Base-by-base conservation (phyloP, 2,888 invertebrate genomes). In the Mesorhabditis spiculigera region DNA sequence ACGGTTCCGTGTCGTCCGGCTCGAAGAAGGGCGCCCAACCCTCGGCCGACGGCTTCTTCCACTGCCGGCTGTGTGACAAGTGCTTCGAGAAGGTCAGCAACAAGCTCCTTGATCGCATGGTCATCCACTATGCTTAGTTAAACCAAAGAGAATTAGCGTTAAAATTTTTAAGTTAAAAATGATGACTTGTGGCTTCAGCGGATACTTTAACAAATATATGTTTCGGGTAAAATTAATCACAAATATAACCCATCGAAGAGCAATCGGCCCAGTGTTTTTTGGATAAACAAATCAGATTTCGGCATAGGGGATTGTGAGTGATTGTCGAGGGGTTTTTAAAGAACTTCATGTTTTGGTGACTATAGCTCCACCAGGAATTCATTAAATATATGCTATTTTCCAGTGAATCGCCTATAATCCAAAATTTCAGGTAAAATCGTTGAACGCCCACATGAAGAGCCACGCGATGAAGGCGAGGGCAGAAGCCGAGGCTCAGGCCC, bases 391-490 rank as follows among this genome's bases (percentile, higher is more conserved):
- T 50, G n/a, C n/a, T n/a, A 50, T 13, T 50, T 50, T 50, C 58
- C 58, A 50, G 58, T 50, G n/a, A 10, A n/a, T n/a, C 10, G 8
- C 3, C 58, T 50, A 10, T 50, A 1, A 50, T 13, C 3, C 58
- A 13, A 0, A 61, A 8, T 67, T 67, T 1, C 61, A 63, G 65
- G 71, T 75, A 43, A 95, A 95, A 90, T 96, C 95, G 90, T 92
- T 96, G 89, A 96, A 95, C 89, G 96, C 96, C 79, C 97, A 97
- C 89, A 96, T 97, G 96, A 97, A 97, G 90, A 95, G 94, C 81
- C 97, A 97, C 90, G 91, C 85, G 45, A 85, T 85, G 85, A 85
- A 84, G 65, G 84, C 84, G n/a, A 73, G 84, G 41, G 84, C 84
- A 5, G 83, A 84, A 69, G 83, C 83, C 10, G 84, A 84, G 71